These are phyloP conservation scores for Crocuta crocuta DNA, from an alignment of 2,113 vertebrate genomes.

Conservation along the genomic window DNA sequence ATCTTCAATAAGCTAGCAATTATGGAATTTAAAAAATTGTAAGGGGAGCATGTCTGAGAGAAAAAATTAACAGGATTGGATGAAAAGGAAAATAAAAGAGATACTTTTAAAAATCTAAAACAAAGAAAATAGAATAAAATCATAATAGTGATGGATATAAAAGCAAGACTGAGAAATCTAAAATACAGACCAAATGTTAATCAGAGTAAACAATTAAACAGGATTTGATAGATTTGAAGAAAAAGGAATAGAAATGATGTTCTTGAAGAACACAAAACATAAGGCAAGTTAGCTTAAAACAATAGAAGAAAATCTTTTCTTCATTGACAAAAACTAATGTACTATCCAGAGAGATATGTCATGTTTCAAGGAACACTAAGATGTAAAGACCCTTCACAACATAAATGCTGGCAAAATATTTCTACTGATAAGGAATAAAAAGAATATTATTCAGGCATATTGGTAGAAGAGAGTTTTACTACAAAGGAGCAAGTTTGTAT, in stretches of 20 bases:
- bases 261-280: neutral
- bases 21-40: neutral
- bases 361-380: neutral
- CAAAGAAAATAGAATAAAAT: neutral
- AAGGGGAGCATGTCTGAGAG: neutral
- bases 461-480: neutral
- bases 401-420: neutral
- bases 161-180: neutral
- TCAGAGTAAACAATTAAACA: neutral
- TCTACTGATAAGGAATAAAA: neutral
- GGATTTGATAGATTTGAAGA: neutral
- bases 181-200: neutral
- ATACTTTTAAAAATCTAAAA: neutral
- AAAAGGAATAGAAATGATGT: neutral
- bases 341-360: neutral
- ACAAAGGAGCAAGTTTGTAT: neutral
- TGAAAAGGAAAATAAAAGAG: neutral
- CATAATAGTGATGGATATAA: neutral
- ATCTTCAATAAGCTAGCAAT: neutral
- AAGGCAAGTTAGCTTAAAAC: neutral
- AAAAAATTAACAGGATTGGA: neutral
- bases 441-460: too few relatives aligned
- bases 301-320: neutral
- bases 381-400: neutral
- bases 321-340: neutral